Evolutionary conservation across 2,888 invertebrate genomes (phyloP).

Genomic region (Andrena bucephala): DNA sequence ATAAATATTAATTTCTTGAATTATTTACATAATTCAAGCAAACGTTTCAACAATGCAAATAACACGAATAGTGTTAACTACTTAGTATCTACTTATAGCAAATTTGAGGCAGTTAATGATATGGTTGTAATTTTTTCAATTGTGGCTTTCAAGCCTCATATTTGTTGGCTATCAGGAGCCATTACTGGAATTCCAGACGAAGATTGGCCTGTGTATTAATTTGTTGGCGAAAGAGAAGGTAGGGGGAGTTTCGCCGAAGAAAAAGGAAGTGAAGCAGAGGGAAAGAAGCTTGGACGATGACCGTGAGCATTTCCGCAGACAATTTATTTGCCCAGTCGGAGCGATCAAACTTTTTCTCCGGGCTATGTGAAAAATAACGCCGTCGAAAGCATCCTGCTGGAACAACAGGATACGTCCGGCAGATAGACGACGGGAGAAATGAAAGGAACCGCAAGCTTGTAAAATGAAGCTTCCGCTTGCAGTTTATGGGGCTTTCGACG

Average conservation of each 20-base stretch:
- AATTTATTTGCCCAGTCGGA: constrained; percentile 77
- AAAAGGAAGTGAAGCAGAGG: constrained; percentile 47
- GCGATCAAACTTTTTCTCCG: constrained; percentile 76
- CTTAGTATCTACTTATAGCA: too few species aligned
- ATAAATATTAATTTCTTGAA: too few species aligned
- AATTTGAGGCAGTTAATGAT: not conserved
- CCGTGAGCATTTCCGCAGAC: constrained; percentile 70
- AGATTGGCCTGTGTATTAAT: constrained; percentile 60
- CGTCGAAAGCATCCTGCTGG: constrained; percentile 70
- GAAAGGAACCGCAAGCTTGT: constrained; percentile 52
- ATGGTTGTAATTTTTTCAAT: not conserved
- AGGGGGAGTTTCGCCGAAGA: constrained; percentile 14
- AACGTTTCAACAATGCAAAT: too few species aligned
- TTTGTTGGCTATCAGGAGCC: not conserved
- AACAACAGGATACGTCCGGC: constrained; percentile 64
- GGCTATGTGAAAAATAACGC: constrained; percentile 74
- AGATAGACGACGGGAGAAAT: constrained; percentile 31
- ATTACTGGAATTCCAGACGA: not conserved
- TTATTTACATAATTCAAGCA: too few species aligned
- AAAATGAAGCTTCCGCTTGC: constrained; percentile 46
- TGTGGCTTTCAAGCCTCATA: not conserved
- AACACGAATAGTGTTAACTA: too few species aligned
- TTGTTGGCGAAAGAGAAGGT: constrained; percentile 19
- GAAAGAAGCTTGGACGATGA: constrained; percentile 64
- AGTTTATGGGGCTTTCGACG: constrained; percentile 47